Percentiles rank a stretch among this genome's conserved stretches.
Conservation (phyloP, 2,113 vertebrate genomes). For the Dryoscopus gambensis region DNA sequence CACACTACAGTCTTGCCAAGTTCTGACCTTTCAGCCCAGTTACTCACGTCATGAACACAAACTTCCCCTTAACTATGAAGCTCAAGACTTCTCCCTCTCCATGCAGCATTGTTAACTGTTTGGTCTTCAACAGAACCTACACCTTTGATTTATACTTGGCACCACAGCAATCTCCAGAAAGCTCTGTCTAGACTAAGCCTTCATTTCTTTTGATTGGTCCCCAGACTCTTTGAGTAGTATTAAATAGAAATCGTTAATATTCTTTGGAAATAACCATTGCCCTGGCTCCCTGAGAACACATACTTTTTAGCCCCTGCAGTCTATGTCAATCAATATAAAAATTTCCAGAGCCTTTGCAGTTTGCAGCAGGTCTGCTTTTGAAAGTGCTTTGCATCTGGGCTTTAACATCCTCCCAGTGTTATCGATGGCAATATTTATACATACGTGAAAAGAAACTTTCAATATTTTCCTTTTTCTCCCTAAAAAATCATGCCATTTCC, state of each 20-base stretch:
- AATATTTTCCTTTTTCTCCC: not conserved
- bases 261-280: not conserved
- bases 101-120: not conserved
- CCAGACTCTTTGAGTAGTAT: not conserved
- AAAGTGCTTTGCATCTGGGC: not conserved
- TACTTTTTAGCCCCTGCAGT: not conserved
- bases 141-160: not conserved
- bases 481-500: not conserved
- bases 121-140: not conserved
- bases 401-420: not conserved
- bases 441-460: not conserved
- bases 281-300: not conserved
- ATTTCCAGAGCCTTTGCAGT: not conserved
- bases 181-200: not conserved
- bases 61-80: not conserved
- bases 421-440: not conserved
- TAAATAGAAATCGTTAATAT: not conserved
- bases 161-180: not conserved
- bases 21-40: slow-evolving; percentile 6
- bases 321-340: not conserved
- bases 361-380: not conserved
- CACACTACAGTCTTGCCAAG: not conserved
- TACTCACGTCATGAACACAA: not conserved
- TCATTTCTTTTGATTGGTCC: not conserved
- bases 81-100: not conserved